Base-by-base conservation (phyloP, 2,888 invertebrate genomes). In the Cenopis cana region DNA sequence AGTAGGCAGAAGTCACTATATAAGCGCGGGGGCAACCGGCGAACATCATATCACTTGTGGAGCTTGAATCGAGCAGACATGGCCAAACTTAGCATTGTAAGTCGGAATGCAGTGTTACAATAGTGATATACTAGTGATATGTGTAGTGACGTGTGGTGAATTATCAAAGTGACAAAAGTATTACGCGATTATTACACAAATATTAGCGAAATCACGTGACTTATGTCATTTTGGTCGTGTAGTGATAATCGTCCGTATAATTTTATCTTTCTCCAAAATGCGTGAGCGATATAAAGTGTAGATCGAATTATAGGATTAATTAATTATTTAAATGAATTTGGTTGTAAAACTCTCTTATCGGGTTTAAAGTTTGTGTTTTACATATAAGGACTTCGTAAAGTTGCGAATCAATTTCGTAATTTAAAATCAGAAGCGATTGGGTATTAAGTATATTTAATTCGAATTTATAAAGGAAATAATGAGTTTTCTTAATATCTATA, bases 11-110 rank as follows among this genome's bases (percentile, higher is more conserved):
- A 86, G 87, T 82, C 81, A 78, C 79, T 93, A 93, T 93, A 93
- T 76, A 93, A 93, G 85, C 85, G 79, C 72, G 75, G 74, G 85
- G 80, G 78, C 78, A 77, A 74, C 73, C 81, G 76, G 74, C 78
- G 77, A 76, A 54, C 87, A 90, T 89, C 93, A 92, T 83, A 90
- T 85, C 85, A 84, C 85, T 82, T 81, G 84, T 74, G 82, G 80
- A 85, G 79, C 80, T 82, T 80, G 81, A 80, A 79, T 85, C 81
- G 85, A 80, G 77, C 79, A 81, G 77, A 79, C 82, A 93, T 93
- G 93, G 90, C 91, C 81, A 90, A 89, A 88, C 90, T 89, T 89
- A 91, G 83, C 81, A 84, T 93, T 83, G 93, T 93, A 93, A 93
- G 93, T 93, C 78, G 89, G 89, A 90, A 87, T 93, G 91, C 91